phyloP scores from a whole-genome alignment of 1,140 invertebrate species.

The Apolygus lucorum region DNA sequence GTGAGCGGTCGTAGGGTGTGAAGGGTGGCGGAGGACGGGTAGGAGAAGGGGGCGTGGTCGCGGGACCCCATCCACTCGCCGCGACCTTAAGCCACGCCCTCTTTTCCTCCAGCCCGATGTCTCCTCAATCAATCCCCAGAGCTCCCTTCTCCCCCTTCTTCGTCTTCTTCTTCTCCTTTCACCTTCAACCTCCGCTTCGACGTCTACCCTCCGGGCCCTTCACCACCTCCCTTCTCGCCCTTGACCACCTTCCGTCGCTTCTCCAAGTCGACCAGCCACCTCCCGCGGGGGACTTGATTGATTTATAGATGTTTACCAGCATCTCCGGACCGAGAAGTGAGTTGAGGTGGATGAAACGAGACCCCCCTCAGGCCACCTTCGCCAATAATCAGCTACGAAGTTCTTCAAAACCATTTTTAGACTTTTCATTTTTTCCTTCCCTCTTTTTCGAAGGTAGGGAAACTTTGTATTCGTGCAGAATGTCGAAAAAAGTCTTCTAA shows the following conservation, averaged over 20 bases:
- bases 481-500: no score
- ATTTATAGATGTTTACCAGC: slow-evolving; percentile 8
- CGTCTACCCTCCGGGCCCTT: background rate
- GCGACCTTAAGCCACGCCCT: slow-evolving; percentile 6
- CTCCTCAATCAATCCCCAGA: slow-evolving; percentile 5
- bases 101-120: background rate
- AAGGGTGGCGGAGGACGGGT: background rate
- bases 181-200: background rate
- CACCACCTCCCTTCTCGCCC: background rate
- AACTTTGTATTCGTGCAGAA: no score
- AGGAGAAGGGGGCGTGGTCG: background rate
- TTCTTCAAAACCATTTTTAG: no score
- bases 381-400: no score
- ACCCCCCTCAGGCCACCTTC: no score
- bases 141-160: background rate
- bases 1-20: background rate
- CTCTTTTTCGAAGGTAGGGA: no score
- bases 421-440: no score
- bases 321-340: background rate
- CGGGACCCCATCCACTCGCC: background rate
- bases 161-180: background rate
- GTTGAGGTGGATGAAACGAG: background rate
- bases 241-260: background rate
- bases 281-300: background rate
- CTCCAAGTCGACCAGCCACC: slow-evolving; percentile 4